These are phyloP conservation scores for Bos indicus DNA, from an alignment of 2,113 vertebrate species.

Conservation along the genomic window DNA sequence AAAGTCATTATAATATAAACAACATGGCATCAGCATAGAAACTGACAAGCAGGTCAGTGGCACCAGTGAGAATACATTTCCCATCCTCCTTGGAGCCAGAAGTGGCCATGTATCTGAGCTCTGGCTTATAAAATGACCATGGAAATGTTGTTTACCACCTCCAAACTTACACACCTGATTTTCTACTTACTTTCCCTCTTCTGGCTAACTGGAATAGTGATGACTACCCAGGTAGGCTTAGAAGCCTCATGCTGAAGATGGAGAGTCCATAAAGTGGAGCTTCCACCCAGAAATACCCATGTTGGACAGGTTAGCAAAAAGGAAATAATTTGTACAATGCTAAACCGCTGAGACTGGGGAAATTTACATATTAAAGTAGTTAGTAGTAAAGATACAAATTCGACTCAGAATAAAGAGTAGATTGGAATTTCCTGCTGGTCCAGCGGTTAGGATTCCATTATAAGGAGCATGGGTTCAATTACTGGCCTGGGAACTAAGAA, in stretches of 20 bases:
- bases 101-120: not conserved
- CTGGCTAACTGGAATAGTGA: not conserved
- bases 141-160: not conserved
- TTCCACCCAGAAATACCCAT: not conserved
- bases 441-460: not conserved
- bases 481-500: not conserved
- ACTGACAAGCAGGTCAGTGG: not conserved
- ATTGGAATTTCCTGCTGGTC: not conserved
- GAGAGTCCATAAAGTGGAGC: not conserved
- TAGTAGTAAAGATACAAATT: not conserved
- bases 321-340: not conserved
- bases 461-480: not conserved
- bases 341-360: not conserved
- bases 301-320: not conserved
- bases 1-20: not conserved
- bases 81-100: not conserved
- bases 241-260: not conserved
- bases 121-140: not conserved
- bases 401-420: not conserved
- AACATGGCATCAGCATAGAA: not conserved
- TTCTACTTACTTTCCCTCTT: not conserved
- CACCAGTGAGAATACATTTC: not conserved
- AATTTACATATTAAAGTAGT: not conserved
- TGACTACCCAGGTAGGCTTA: not conserved
- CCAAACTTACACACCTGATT: not conserved